These are phyloP conservation scores for Smutsia temminckii DNA, from an alignment of 2,797 vertebrate species.

Conservation along the genomic window DNA sequence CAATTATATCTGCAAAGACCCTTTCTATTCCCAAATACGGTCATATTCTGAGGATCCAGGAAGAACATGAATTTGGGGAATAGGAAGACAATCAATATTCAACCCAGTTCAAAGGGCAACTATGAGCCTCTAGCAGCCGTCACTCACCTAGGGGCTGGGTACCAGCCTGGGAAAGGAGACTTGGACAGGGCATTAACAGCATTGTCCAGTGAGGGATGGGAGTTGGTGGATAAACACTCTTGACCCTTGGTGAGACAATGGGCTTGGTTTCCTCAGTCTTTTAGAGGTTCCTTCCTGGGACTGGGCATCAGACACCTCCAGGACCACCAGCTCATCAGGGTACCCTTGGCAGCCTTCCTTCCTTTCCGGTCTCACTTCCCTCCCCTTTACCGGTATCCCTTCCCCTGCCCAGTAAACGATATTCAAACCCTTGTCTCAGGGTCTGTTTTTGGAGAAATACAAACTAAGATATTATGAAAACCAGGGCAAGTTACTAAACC, in stretches of 20 bases:
- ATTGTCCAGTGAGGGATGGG: neutral
- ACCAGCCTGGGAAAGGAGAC: neutral
- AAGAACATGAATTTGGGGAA: neutral
- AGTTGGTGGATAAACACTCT: neutral
- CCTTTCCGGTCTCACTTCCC: neutral
- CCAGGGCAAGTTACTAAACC: neutral
- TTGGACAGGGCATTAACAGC: neutral
- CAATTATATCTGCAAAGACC: neutral
- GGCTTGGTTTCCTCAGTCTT: neutral
- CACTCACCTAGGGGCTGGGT: neutral
- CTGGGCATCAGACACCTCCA: neutral
- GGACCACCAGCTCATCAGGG: neutral
- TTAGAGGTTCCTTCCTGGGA: neutral
- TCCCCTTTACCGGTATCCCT: neutral
- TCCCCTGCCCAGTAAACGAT: neutral
- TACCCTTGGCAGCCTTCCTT: neutral
- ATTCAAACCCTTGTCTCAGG: neutral
- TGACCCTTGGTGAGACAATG: neutral
- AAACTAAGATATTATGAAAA: neutral
- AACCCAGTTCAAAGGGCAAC: neutral
- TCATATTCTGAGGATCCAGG: neutral
- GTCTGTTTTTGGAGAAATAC: neutral
- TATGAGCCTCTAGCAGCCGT: neutral
- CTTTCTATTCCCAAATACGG: neutral
- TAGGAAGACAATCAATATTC: neutral